These are phyloP conservation scores for Pardosa pseudoannulata DNA, from an alignment of 2,888 invertebrate species.

Conservation along the genomic window DNA sequence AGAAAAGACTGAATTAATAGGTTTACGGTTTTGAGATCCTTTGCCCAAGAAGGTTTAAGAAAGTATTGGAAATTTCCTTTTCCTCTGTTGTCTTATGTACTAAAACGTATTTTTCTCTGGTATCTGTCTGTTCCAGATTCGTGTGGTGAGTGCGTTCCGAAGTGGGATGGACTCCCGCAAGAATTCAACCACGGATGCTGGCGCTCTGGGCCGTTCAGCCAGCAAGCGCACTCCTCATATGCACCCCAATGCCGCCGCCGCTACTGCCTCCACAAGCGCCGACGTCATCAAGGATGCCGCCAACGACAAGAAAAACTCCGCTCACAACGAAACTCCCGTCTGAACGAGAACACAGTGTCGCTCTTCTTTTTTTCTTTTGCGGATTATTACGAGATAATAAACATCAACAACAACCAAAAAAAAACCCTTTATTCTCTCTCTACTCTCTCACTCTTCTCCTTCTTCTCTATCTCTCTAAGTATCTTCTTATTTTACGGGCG, in stretches of 20 bases:
- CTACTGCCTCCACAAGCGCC: constrained; percentile 66
- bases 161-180: constrained; percentile 98
- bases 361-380: neutral
- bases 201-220: constrained; percentile 61
- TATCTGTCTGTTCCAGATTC: constrained; percentile 86
- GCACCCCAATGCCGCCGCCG: constrained; percentile 58
- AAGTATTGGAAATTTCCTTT: no score
- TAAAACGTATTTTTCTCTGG: neutral
- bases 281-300: constrained; percentile 69
- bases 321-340: constrained; percentile 72
- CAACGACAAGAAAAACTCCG: constrained; percentile 70
- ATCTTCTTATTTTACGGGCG: constrained; percentile 37
- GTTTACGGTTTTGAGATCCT: no score
- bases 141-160: constrained; percentile 99
- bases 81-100: no score
- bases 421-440: constrained; percentile 20
- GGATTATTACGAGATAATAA: constrained; percentile 1
- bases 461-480: constrained; percentile 45
- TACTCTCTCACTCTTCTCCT: constrained; percentile 19
- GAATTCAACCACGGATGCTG: constrained; percentile 83
- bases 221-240: constrained; percentile 49
- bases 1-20: no score
- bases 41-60: no score
- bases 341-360: constrained; percentile 14
- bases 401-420: neutral